A percentile compares a stretch with the other conserved stretches of the same genome.
These are phyloP conservation scores for Numida meleagris DNA, from an alignment of 2,113 vertebrate species.

Conservation along the genomic window DNA sequence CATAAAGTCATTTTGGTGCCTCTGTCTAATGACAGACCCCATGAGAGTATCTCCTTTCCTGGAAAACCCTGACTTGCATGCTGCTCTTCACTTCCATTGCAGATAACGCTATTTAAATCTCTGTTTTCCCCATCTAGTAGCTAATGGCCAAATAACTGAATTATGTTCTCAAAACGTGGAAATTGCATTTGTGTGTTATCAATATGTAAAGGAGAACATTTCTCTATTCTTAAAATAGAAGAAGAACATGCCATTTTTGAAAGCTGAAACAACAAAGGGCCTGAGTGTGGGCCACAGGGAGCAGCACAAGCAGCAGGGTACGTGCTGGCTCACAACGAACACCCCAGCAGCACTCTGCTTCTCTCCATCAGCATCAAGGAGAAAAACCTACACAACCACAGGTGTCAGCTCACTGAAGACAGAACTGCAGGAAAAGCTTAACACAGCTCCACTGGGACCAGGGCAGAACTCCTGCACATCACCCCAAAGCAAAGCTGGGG, in stretches of 20 bases:
- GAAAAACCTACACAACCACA: neutral
- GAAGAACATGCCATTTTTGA: neutral
- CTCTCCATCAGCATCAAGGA: neutral
- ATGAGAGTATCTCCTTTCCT: neutral
- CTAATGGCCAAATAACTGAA: neutral
- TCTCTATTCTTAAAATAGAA: neutral
- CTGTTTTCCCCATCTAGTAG: neutral
- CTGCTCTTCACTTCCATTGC: neutral
- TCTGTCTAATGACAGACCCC: neutral
- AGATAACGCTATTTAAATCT: neutral
- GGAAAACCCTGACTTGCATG: neutral
- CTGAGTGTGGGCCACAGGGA: neutral
- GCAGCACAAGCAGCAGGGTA: neutral
- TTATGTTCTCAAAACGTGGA: neutral
- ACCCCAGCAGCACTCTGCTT: neutral
- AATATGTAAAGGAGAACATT: neutral
- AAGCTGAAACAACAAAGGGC: neutral
- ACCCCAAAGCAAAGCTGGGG: neutral
- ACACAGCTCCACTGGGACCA: neutral
- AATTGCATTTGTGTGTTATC: neutral
- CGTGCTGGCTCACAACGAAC: fast-evolving
- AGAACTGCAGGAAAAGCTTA: neutral
- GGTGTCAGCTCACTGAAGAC: neutral
- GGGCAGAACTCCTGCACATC: neutral
- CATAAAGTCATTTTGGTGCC: neutral